A percentile compares a stretch with the other conserved stretches of the same genome.
Evolutionary conservation across 2,797 vertebrate species (phyloP).

Genomic region (Gymnothorax reevesii): DNA sequence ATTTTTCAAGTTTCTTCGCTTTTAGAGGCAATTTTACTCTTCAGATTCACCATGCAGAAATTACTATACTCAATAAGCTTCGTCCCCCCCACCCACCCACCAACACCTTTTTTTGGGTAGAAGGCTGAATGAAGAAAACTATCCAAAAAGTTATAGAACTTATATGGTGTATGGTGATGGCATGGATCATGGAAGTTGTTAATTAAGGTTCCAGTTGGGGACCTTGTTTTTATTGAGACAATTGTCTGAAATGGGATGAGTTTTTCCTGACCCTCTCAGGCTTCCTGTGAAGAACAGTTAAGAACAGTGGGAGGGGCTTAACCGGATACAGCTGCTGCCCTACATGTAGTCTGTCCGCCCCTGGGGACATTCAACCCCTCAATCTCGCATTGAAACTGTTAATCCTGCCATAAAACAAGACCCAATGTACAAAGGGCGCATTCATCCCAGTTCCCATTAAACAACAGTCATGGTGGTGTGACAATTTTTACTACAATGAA

Average conservation of each 20-base stretch:
- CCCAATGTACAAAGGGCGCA: neutral
- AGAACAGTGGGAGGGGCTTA: slow-evolving; percentile 4
- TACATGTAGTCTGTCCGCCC: neutral
- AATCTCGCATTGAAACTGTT: neutral
- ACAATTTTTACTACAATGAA: neutral
- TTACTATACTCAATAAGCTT: no score
- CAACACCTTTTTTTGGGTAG: no score
- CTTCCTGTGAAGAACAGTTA: neutral
- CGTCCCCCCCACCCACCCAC: no score
- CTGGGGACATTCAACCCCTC: neutral
- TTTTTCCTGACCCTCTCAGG: neutral
- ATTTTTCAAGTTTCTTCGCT: no score
- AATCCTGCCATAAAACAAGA: neutral
- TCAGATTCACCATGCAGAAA: no score
- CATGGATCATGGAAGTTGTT: neutral
- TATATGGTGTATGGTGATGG: neutral
- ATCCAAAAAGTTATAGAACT: neutral
- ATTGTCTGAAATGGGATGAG: neutral
- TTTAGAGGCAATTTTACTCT: no score
- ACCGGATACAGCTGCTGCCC: neutral
- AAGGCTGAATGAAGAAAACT: no score
- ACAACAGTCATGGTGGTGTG: neutral
- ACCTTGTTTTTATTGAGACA: neutral
- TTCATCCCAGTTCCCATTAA: neutral
- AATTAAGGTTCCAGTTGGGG: neutral